Evolutionary conservation across 2,888 invertebrate genomes (phyloP).

Genomic region (Polyommatus icarus): DNA sequence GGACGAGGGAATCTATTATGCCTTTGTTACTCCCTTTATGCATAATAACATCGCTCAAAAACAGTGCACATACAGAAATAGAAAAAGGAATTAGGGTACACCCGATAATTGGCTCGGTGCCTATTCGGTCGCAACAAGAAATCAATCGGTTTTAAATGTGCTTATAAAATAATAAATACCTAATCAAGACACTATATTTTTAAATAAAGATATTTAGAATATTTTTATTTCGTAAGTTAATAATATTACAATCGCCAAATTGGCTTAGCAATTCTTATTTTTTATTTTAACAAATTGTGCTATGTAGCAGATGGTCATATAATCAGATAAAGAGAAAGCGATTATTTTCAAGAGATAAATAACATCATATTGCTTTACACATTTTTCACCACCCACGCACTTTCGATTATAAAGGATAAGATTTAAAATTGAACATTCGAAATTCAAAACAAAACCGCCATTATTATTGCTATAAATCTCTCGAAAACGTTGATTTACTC

Average conservation of each 20-base stretch:
- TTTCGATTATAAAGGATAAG: conserved; percentile 41
- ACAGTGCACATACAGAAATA: conserved; percentile 32
- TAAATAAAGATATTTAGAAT: neutral
- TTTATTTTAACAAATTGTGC: conserved; percentile 6
- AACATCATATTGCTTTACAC: conserved; percentile 38
- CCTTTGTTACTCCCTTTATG: conserved; percentile 23
- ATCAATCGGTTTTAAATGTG: neutral
- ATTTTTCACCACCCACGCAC: conserved; percentile 38
- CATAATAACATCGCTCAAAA: conserved; percentile 22
- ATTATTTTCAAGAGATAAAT: conserved; percentile 36
- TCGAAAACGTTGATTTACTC: conserved; percentile 43
- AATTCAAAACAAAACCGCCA: conserved; percentile 44
- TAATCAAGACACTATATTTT: neutral
- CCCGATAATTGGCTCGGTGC: neutral
- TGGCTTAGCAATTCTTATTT: neutral
- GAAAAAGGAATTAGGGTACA: conserved; percentile 32
- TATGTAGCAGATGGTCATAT: conserved; percentile 14
- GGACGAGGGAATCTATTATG: conserved; percentile 15
- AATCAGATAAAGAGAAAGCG: conserved; percentile 30
- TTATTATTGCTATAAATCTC: conserved; percentile 42
- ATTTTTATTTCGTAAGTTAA: neutral
- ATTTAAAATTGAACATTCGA: conserved; percentile 41
- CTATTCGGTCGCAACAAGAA: neutral
- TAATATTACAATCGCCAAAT: neutral
- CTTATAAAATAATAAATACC: no score